Conservation (phyloP, 1,140 invertebrate genomes). For the Atta cephalotes region DNA sequence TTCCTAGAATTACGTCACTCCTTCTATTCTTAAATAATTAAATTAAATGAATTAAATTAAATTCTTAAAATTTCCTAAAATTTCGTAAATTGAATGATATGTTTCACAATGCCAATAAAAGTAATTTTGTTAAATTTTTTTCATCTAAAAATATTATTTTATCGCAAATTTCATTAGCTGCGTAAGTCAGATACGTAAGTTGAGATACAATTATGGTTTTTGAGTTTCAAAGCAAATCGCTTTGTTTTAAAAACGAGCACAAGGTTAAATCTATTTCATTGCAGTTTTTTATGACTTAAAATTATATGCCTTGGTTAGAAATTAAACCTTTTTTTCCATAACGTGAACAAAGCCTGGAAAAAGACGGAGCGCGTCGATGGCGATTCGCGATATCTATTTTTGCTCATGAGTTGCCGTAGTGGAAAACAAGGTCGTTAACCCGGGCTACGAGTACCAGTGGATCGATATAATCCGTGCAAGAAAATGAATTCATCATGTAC, state of each 20-base stretch:
- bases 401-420: constrained; percentile 56
- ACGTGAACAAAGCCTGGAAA: constrained; percentile 30
- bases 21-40: not conserved
- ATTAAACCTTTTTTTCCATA: constrained; percentile 34
- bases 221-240: constrained; percentile 8
- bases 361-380: constrained; percentile 45
- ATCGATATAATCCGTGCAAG: constrained; percentile 58
- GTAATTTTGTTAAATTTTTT: not conserved
- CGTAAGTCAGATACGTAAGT: not conserved
- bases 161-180: not conserved
- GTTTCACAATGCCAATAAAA: not conserved
- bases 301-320: constrained; percentile 19
- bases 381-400: constrained; percentile 58
- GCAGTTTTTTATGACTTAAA: constrained; percentile 4
- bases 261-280: constrained; percentile 1
- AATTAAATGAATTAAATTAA: not conserved
- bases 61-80: not conserved
- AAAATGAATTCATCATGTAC: constrained; percentile 48
- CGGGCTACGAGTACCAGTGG: constrained; percentile 29
- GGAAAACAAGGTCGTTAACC: constrained; percentile 62
- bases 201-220: constrained; percentile 11
- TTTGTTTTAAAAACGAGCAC: constrained; percentile 11
- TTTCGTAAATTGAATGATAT: not conserved
- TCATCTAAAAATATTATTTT: not conserved
- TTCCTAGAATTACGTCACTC: not conserved